These are phyloP conservation scores for Atractosteus spatula DNA, from an alignment of 2,113 vertebrate genomes.

Conservation along the genomic window DNA sequence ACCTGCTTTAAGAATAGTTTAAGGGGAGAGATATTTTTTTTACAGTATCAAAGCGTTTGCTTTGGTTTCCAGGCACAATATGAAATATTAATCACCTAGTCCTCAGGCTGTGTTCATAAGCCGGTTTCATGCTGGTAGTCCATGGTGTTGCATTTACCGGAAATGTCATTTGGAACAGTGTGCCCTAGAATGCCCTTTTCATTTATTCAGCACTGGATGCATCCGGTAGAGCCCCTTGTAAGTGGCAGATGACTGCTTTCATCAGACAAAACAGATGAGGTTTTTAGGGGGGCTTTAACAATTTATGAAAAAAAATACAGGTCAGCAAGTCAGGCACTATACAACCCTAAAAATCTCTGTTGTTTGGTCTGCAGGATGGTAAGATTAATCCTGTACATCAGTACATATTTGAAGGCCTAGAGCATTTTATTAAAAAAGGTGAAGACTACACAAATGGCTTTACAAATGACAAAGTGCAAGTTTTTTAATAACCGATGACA, in stretches of 20 bases:
- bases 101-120: not conserved
- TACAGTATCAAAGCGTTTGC: not conserved
- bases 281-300: not conserved
- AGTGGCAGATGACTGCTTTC: not conserved
- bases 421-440: constrained; percentile 13
- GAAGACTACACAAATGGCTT: constrained; percentile 4
- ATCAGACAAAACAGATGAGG: not conserved
- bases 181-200: not conserved
- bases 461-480: constrained; percentile 6
- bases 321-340: too few relatives aligned
- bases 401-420: not conserved
- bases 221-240: not conserved
- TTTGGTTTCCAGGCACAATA: not conserved
- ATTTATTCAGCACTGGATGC: not conserved
- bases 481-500: constrained; percentile 14
- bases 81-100: constrained; percentile 10
- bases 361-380: not conserved
- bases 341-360: not conserved
- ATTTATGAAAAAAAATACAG: too few relatives aligned
- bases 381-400: not conserved
- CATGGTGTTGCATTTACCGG: not conserved
- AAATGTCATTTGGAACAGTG: not conserved
- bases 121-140: not conserved
- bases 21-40: too few relatives aligned
- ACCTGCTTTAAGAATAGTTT: too few relatives aligned